Percentiles rank a stretch among this genome's conserved stretches.
These are phyloP conservation scores for Zaprionus camerounensis DNA, from an alignment of 1,140 invertebrate species.

Conservation along the genomic window DNA sequence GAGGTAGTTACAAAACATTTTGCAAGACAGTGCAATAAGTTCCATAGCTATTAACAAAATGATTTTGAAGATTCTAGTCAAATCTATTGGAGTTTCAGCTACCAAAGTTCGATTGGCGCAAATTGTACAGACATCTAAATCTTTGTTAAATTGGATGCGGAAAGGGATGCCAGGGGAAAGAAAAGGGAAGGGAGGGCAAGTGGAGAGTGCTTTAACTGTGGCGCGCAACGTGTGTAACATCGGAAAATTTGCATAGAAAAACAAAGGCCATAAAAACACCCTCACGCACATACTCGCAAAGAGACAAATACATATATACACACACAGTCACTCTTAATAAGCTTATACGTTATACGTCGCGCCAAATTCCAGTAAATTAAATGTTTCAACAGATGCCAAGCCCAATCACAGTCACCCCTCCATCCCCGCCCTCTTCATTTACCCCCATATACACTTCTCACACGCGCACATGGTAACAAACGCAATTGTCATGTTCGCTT, in stretches of 20 bases:
- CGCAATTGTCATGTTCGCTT: conserved; percentile 73
- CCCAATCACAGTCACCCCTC: background rate
- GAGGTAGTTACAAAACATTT: too few relatives aligned
- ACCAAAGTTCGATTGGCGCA: background rate
- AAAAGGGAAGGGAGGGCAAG: background rate
- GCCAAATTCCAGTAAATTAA: conserved; percentile 79
- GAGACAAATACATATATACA: background rate
- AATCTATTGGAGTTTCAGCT: background rate
- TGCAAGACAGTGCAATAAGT: too few relatives aligned
- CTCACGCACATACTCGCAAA: conserved; percentile 15
- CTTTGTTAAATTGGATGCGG: background rate
- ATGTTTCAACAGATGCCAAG: conserved; percentile 61
- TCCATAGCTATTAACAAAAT: too few relatives aligned
- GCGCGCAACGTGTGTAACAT: conserved; percentile 10
- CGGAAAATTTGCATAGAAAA: conserved; percentile 76
- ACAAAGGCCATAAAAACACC: conserved; percentile 47
- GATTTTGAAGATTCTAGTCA: background rate
- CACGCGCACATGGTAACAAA: conserved; percentile 35
- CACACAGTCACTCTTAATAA: conserved; percentile 64
- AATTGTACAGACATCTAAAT: background rate
- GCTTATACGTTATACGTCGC: conserved; percentile 71
- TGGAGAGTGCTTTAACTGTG: background rate
- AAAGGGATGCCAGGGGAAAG: background rate
- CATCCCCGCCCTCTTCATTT: background rate
- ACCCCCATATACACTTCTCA: background rate